phyloP scores from a whole-genome alignment of 2,113 vertebrate species.

The Ranitomeya variabilis region DNA sequence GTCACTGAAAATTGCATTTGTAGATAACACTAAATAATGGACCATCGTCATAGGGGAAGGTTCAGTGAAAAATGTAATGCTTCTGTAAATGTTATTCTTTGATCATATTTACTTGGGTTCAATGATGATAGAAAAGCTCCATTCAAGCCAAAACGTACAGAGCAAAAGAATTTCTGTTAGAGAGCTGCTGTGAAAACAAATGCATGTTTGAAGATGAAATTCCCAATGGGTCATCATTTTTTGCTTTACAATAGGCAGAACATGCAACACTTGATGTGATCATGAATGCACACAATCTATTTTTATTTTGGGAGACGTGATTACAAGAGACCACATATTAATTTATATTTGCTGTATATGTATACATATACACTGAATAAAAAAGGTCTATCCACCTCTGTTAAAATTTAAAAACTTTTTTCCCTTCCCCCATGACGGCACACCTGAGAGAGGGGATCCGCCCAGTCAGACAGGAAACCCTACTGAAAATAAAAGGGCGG shows the following conservation, averaged over 20 bases:
- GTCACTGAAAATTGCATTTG: not conserved
- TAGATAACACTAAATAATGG: not conserved
- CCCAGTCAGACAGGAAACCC: too few relatives aligned
- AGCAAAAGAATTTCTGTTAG: constrained; percentile 40
- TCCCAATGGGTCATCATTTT: constrained; percentile 40
- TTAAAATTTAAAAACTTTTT: too few relatives aligned
- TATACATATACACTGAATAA: too few relatives aligned
- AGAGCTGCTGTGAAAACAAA: constrained; percentile 41
- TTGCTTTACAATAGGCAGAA: constrained; percentile 3
- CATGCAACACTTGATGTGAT: not conserved
- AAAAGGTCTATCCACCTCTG: too few relatives aligned
- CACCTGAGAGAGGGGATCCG: too few relatives aligned
- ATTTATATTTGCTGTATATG: too few relatives aligned
- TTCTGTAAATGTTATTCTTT: constrained; percentile 49
- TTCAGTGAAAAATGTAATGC: constrained; percentile 21
- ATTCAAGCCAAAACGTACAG: constrained; percentile 41
- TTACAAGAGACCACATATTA: not conserved
- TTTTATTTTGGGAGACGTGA: constrained; percentile 1
- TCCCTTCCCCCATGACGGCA: too few relatives aligned
- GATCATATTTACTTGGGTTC: constrained; percentile 29
- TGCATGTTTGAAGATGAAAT: constrained; percentile 29
- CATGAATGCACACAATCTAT: constrained; percentile 29
- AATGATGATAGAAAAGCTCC: constrained; percentile 41
- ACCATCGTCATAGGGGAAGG: constrained; percentile 38
- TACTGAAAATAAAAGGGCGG: too few relatives aligned